phyloP scores from a whole-genome alignment of 2,888 invertebrate genomes.

The Macropis europaea region DNA sequence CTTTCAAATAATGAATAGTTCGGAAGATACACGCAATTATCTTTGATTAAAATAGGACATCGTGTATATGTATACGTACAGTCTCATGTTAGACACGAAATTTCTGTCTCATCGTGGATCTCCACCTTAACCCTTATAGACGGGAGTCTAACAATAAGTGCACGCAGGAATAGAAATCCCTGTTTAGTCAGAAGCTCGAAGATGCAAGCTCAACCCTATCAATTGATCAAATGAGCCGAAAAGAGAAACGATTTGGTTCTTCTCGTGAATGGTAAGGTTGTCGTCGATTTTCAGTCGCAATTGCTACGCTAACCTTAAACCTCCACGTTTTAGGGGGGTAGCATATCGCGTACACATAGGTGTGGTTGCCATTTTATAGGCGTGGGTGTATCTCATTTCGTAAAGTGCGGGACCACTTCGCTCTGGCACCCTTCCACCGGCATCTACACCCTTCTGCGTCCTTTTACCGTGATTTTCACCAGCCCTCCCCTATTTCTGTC shows the following conservation, averaged over 20 bases:
- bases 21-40: too few relatives aligned
- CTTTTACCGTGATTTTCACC: constrained; percentile 49
- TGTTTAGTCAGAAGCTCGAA: too few relatives aligned
- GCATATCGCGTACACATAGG: constrained; percentile 38
- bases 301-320: background rate
- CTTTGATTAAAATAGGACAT: too few relatives aligned
- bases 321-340: background rate
- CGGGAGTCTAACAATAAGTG: too few relatives aligned
- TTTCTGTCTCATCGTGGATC: too few relatives aligned
- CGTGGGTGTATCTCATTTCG: constrained; percentile 63
- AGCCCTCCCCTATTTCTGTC: background rate
- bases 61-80: too few relatives aligned
- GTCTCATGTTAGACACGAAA: too few relatives aligned
- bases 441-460: constrained; percentile 25
- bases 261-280: background rate
- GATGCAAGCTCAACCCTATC: too few relatives aligned
- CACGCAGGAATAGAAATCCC: too few relatives aligned
- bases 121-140: too few relatives aligned
- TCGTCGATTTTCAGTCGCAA: constrained; percentile 17
- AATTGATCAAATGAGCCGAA: too few relatives aligned
- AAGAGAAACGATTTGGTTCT: background rate
- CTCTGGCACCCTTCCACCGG: constrained; percentile 33
- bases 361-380: constrained; percentile 55
- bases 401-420: constrained; percentile 59
- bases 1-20: too few relatives aligned